phyloP scores from a whole-genome alignment of 2,888 invertebrate species.

The Melinaea menophilus region DNA sequence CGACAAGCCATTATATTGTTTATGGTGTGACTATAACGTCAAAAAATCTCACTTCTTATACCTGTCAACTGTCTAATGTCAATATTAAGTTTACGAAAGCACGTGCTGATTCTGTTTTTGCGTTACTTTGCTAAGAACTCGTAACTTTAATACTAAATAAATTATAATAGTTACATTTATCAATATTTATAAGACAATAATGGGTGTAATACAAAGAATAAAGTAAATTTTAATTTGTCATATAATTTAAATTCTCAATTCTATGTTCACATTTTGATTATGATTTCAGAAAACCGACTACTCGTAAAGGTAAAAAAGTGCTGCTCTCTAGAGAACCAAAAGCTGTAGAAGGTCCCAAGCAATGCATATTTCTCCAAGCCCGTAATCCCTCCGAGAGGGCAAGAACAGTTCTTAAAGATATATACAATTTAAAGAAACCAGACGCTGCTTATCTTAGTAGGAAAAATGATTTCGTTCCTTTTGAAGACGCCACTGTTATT shows the following conservation, averaged over 20 bases:
- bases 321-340: slow-evolving; percentile 90
- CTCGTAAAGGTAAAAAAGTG: slow-evolving; percentile 91
- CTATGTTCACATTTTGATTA: background rate
- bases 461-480: slow-evolving; percentile 94
- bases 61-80: too few species aligned
- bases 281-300: slow-evolving; percentile 88
- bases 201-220: slow-evolving; percentile 37
- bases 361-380: slow-evolving; percentile 90
- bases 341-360: slow-evolving; percentile 91
- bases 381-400: slow-evolving; percentile 86
- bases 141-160: too few species aligned
- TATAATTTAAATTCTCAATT: background rate
- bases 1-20: too few species aligned
- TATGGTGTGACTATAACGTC: too few species aligned
- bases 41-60: too few species aligned
- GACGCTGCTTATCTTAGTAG: slow-evolving; percentile 85
- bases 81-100: too few species aligned
- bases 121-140: too few species aligned
- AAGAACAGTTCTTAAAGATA: slow-evolving; percentile 87
- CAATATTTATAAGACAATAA: slow-evolving; percentile 10
- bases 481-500: slow-evolving; percentile 92
- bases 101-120: too few species aligned
- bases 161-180: too few species aligned
- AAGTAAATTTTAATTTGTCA: slow-evolving; percentile 24
- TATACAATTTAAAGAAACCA: slow-evolving; percentile 92